Conservation (phyloP, 2,888 invertebrate species). For the Argyra leucocephala region DNA sequence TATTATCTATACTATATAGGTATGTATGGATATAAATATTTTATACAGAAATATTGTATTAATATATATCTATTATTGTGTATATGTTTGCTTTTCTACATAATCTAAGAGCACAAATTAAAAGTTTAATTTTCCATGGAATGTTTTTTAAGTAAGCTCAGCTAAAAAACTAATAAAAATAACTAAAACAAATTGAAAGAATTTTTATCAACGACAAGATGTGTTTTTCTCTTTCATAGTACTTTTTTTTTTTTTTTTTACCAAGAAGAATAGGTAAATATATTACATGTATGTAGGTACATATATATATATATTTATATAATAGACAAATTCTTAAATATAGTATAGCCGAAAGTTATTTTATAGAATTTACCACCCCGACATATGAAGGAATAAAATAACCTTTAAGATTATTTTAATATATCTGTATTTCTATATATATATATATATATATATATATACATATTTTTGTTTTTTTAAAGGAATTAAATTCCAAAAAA, state of each 20-base stretch:
- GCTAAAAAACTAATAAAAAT: background rate
- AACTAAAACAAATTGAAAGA: background rate
- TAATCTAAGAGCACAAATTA: background rate
- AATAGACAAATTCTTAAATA: background rate
- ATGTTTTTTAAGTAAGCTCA: background rate
- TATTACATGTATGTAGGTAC: background rate
- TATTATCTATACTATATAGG: no score
- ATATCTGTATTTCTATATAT: background rate
- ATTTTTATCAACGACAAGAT: background rate
- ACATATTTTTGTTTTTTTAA: background rate
- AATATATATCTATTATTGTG: background rate
- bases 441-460: no score
- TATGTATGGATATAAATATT: background rate
- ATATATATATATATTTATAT: background rate
- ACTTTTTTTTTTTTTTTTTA: no score
- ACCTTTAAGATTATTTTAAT: background rate
- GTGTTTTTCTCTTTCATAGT: background rate
- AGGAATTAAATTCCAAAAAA: background rate
- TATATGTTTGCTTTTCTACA: background rate
- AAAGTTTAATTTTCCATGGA: slow-evolving; percentile 6
- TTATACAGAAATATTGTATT: background rate
- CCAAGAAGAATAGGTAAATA: background rate
- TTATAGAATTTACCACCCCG: background rate
- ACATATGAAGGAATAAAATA: background rate
- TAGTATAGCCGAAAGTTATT: background rate